A percentile compares a stretch with the other conserved stretches of the same genome.
Evolutionary conservation across 2,113 vertebrate species (phyloP).

Genomic region (Apeltes quadracus): DNA sequence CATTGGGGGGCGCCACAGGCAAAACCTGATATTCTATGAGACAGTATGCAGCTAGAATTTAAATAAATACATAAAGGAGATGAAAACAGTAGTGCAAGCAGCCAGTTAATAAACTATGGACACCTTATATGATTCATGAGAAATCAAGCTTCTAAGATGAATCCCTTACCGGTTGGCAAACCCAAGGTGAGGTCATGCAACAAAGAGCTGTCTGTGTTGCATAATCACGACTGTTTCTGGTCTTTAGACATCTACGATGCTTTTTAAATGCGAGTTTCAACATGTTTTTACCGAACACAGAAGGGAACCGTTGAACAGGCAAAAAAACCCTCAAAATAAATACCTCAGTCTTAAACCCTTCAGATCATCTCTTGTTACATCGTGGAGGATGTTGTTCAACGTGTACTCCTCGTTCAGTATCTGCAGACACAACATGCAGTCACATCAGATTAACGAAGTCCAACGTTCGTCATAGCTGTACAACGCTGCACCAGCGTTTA

Average conservation of each 20-base stretch:
- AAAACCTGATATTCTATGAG: background rate
- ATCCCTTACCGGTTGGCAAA: background rate
- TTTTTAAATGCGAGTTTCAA: background rate
- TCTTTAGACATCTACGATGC: background rate
- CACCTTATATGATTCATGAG: background rate
- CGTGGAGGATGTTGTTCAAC: slow-evolving; percentile 88
- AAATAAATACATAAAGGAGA: background rate
- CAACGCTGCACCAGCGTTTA: background rate
- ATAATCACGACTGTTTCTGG: slow-evolving; percentile 20
- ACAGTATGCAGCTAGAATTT: background rate
- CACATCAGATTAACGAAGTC: background rate
- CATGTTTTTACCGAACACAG: slow-evolving; percentile 15
- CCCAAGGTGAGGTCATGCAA: background rate
- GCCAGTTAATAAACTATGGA: background rate
- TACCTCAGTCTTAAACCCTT: slow-evolving; percentile 95
- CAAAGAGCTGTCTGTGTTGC: background rate
- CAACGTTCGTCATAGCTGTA: background rate
- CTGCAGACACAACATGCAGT: slow-evolving; percentile 54
- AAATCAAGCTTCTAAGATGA: background rate
- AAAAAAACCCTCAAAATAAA: background rate
- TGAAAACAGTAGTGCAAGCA: background rate
- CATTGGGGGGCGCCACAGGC: background rate
- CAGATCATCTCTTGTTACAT: slow-evolving; percentile 93
- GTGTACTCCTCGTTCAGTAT: slow-evolving; percentile 90
- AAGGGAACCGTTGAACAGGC: slow-evolving; percentile 21